These are phyloP conservation scores for Darevskia mixta DNA, from an alignment of 2,797 vertebrate species.

Conservation along the genomic window DNA sequence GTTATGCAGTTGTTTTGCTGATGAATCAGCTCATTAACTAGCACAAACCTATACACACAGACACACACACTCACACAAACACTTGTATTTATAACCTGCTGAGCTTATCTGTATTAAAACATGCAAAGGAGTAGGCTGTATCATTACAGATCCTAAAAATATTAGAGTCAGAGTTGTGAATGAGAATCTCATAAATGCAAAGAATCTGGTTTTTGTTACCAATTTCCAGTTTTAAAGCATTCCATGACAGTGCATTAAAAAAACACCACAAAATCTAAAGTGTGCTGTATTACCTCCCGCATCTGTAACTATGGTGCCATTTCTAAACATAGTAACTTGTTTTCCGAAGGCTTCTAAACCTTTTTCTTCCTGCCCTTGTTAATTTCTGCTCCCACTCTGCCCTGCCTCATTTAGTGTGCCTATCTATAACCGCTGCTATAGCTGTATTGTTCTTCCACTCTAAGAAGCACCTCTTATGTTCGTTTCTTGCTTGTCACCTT, in stretches of 20 bases:
- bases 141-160: background rate
- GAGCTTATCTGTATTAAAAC: background rate
- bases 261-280: background rate
- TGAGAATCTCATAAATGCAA: background rate
- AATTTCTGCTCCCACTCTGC: background rate
- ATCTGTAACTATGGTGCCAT: background rate
- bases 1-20: background rate
- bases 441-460: background rate
- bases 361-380: conserved; percentile 15
- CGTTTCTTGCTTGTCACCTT: background rate
- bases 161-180: background rate
- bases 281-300: conserved; percentile 24
- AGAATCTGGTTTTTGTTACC: background rate
- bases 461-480: background rate
- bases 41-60: background rate
- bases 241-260: background rate
- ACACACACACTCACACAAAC: background rate
- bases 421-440: background rate
- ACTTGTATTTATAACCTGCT: background rate
- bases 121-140: background rate
- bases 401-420: conserved; percentile 15
- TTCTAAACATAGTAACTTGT: background rate
- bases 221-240: background rate
- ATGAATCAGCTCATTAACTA: background rate
- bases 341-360: background rate